A percentile compares a stretch with the other conserved stretches of the same genome.
Evolutionary conservation across 2,888 invertebrate species (phyloP).

Genomic region (Gibbula magus): DNA sequence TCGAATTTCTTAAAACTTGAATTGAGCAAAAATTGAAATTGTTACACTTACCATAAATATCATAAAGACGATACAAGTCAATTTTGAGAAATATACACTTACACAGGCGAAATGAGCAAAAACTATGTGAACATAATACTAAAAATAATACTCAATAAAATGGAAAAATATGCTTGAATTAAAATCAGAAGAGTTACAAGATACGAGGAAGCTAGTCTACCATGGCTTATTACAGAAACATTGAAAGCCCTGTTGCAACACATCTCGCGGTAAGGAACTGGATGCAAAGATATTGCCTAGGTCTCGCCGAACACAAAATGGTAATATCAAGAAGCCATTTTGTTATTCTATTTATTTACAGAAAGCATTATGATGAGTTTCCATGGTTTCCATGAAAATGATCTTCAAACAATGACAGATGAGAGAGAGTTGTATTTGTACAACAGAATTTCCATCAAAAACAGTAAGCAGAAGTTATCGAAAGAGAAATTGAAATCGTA

Average conservation of each 20-base stretch:
- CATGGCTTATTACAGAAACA: slow-evolving; percentile 9
- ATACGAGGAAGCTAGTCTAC: not conserved
- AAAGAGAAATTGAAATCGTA: too few relatives aligned
- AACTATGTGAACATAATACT: slow-evolving; percentile 18
- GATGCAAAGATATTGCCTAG: slow-evolving; percentile 6
- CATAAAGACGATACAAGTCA: slow-evolving; percentile 2
- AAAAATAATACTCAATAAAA: slow-evolving; percentile 19
- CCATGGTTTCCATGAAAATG: not conserved
- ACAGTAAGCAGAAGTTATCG: too few relatives aligned
- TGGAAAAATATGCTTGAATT: slow-evolving; percentile 14
- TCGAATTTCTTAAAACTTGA: slow-evolving; percentile 12
- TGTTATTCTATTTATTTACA: not conserved
- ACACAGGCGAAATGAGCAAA: slow-evolving; percentile 17
- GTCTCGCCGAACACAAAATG: not conserved
- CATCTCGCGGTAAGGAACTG: not conserved
- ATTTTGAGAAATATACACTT: not conserved
- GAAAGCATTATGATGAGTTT: not conserved
- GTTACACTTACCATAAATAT: not conserved
- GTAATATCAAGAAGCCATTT: not conserved
- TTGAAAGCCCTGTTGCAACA: slow-evolving; percentile 14
- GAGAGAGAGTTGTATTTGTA: not conserved
- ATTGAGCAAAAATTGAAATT: slow-evolving; percentile 18
- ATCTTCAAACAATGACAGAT: not conserved
- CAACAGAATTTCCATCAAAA: not conserved
- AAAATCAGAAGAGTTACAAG: slow-evolving; percentile 12